phyloP scores from a whole-genome alignment of 2,113 vertebrate species.

The Penelope pileata region DNA sequence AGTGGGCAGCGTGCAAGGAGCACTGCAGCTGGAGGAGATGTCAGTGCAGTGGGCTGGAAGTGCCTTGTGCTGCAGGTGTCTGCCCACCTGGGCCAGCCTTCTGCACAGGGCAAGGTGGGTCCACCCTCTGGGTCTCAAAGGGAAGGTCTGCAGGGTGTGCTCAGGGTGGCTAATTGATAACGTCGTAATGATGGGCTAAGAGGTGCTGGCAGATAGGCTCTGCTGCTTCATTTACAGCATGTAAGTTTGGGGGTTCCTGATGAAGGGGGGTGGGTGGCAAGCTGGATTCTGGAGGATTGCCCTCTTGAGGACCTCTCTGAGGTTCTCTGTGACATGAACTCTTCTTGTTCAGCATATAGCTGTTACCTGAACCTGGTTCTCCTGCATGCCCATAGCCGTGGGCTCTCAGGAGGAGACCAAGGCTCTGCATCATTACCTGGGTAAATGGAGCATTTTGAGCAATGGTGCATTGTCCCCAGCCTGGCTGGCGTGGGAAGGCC shows the following conservation, averaged over 20 bases:
- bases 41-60: background rate
- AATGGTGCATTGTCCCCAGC: background rate
- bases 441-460: background rate
- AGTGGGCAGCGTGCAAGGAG: background rate
- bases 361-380: background rate
- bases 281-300: background rate
- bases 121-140: background rate
- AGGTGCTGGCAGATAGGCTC: background rate
- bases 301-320: background rate
- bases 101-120: background rate
- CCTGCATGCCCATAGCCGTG: background rate
- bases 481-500: background rate
- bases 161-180: background rate
- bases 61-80: background rate
- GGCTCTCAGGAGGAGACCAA: background rate
- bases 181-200: background rate
- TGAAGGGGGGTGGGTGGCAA: background rate
- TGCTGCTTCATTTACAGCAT: background rate
- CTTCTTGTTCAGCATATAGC: background rate
- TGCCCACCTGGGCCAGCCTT: background rate
- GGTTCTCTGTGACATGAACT: background rate
- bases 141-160: background rate
- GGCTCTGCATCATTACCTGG: background rate
- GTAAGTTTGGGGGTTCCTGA: background rate
- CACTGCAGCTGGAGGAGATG: fast-evolving